Evolutionary conservation across 1,140 invertebrate species (phyloP), one percentile per base, ranked within the genome.

Genomic region (Aphelenchoides avenae): DNA sequence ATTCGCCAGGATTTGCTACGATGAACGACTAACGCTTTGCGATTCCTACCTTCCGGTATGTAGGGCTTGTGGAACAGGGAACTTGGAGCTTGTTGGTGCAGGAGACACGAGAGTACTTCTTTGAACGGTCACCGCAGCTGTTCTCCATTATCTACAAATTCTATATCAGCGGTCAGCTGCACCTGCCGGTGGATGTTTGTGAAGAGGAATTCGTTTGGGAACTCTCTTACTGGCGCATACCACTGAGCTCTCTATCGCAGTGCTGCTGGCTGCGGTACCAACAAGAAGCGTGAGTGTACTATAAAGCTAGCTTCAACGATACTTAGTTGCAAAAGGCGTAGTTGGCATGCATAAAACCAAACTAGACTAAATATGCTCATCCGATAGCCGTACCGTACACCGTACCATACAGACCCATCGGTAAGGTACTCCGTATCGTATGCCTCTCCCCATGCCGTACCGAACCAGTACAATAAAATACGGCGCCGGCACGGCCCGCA

Each of bases 371-470:
- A n/a, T n/a, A n/a, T n/a, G n/a, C n/a, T n/a, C n/a, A n/a, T n/a
- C n/a, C n/a, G n/a, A n/a, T n/a, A n/a, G n/a, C n/a, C n/a, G n/a
- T n/a, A n/a, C n/a, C n/a, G n/a, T n/a, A n/a, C n/a, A n/a, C n/a
- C n/a, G n/a, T n/a, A n/a, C n/a, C n/a, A n/a, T n/a, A n/a, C n/a
- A n/a, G n/a, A n/a, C n/a, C n/a, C n/a, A n/a, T n/a, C n/a, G n/a
- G n/a, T n/a, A n/a, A n/a, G n/a, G n/a, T n/a, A n/a, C n/a, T n/a
- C n/a, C n/a, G n/a, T n/a, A n/a, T n/a, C n/a, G n/a, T n/a, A n/a
- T n/a, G n/a, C n/a, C n/a, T n/a, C n/a, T n/a, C 70, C 66, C 0
- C 20, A 54, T 13, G 66, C 68, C 22, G 66, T 65, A 7, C 36
- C 66, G 1, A 51, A 20, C 11, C 27, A 47, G 15, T 51, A 55